These are phyloP conservation scores for Cassiopea andromeda DNA, from an alignment of 30 jellyfish, hydroid and myxozoan genomes.

Conservation along the genomic window DNA sequence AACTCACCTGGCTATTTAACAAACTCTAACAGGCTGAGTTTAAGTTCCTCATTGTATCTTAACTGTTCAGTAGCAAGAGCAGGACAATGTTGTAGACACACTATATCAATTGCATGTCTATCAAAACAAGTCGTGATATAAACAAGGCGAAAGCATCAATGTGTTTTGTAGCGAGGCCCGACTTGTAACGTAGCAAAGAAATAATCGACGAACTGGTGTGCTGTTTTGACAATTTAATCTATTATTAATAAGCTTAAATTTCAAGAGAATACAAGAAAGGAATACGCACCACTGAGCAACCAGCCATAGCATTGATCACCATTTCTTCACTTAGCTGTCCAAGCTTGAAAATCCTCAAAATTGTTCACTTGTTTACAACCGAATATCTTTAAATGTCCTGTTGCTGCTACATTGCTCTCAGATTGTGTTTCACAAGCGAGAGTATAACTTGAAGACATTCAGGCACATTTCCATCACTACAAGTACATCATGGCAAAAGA, in stretches of 20 bases:
- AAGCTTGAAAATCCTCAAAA: neutral
- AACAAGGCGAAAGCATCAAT: neutral
- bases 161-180: conserved; percentile 9
- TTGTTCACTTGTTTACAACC: neutral
- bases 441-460: too few species aligned
- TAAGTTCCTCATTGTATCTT: neutral
- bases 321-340: conserved; percentile 13
- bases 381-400: too few species aligned
- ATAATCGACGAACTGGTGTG: conserved; percentile 55
- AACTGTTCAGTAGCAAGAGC: neutral
- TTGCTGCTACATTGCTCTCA: too few species aligned
- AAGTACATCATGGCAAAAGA: too few species aligned
- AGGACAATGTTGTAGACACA: too few species aligned
- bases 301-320: conserved; percentile 19
- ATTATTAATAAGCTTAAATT: conserved; percentile 40
- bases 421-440: too few species aligned
- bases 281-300: conserved; percentile 63
- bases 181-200: conserved; percentile 31
- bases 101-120: neutral
- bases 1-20: conserved; percentile 10
- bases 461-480: too few species aligned
- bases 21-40: neutral
- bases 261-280: conserved; percentile 50
- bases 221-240: conserved; percentile 50
- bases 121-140: neutral